Evolutionary conservation across 2,888 invertebrate genomes (phyloP), one percentile per base, ranked within the genome.

Genomic region (Mongoloraphidia duomilia): DNA sequence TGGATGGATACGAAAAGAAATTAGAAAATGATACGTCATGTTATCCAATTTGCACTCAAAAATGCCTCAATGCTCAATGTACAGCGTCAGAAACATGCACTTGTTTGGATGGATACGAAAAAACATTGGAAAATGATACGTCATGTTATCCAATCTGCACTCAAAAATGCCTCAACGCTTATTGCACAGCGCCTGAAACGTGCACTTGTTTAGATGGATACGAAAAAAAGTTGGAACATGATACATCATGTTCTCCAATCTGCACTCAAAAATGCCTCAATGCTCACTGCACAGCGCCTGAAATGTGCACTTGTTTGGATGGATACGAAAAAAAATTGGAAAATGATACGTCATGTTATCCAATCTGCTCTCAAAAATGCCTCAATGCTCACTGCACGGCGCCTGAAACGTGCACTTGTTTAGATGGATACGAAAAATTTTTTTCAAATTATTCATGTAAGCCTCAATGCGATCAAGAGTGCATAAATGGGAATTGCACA

Each of bases 311-410:
- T 2, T 57, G 65, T 41, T 40, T 56, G 9, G 12, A 49, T 13
- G 62, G 64, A 9, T 49, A 57, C 49, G 33, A 47, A 38, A 39
- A 42, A 9, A 26, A 1, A 9, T 11, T n/a, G 34, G 8, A 33
- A 4, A 44, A 38, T 17, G 34, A 34, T 13, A n/a, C 17, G 8
- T n/a, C 17, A 62, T 83, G 82, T 59, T 74, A 76, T 41, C 76
- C 80, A 0, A 67, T 75, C 12, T 86, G 86, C 59, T 72, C 76
- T 4, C 67, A 71, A 17, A 76, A 77, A 8, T 87, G 86, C 56
- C 62, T 78, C 46, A 84, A 85, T 56, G 84, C 82, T 13, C 67
- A 73, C 34, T 87, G 86, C 60, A 72, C 75, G 0, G 76, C 75
- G 0, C 80, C 81, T 0, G 76, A 79, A 17, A 70, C 71, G 0